Evolutionary conservation across 2,888 invertebrate species (phyloP).

Genomic region (Diaprepes abbreviatus): DNA sequence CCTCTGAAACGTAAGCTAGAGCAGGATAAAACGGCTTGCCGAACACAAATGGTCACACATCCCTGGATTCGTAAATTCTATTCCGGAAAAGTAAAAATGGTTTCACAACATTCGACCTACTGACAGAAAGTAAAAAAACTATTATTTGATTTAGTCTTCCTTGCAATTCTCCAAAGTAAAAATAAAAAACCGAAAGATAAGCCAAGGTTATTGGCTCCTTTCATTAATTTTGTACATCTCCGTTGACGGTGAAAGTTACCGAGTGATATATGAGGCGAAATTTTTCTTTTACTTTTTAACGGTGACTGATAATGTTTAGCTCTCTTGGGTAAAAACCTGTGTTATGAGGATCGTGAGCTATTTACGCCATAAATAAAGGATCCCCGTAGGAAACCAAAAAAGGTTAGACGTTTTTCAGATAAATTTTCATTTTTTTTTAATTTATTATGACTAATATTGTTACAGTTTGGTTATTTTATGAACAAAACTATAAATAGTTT

Average conservation of each 20-base stretch:
- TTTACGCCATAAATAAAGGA: slow-evolving; percentile 31
- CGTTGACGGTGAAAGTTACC: slow-evolving; percentile 44
- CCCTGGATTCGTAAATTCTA: no score
- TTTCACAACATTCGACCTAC: no score
- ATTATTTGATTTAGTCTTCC: no score
- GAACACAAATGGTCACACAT: no score
- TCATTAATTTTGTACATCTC: slow-evolving; percentile 44
- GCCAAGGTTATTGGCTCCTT: slow-evolving; percentile 39
- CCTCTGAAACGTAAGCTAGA: no score
- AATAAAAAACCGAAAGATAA: slow-evolving; percentile 39
- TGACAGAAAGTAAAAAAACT: no score
- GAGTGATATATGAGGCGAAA: slow-evolving; percentile 41
- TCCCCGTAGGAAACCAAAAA: slow-evolving; percentile 2
- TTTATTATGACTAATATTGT: neutral
- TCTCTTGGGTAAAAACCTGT: slow-evolving; percentile 40
- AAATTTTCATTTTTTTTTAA: neutral
- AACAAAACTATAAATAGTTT: no score
- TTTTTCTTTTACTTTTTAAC: slow-evolving; percentile 42
- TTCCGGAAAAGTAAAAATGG: no score
- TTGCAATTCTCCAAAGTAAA: neutral
- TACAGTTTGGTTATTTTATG: no score
- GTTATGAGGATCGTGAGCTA: slow-evolving; percentile 21
- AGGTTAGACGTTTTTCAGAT: slow-evolving; percentile 13
- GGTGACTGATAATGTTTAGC: slow-evolving; percentile 46
- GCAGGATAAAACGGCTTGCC: no score